phyloP scores from a whole-genome alignment of 2,797 vertebrate species.

The Protonibea diacanthus region DNA sequence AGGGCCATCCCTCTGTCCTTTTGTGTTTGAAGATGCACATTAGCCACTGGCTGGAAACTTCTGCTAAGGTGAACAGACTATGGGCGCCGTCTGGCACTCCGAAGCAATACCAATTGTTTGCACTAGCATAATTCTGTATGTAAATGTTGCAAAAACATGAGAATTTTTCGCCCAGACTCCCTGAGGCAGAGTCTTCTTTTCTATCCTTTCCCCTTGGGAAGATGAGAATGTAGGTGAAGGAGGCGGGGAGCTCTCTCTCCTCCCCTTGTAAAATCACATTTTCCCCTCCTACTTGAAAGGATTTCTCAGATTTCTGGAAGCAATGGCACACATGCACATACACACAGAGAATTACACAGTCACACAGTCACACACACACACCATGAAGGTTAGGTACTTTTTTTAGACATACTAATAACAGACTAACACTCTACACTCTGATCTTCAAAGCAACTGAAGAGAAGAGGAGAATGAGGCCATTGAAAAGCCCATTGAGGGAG shows the following conservation, averaged over 20 bases:
- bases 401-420: constrained; percentile 80
- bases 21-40: constrained; percentile 92
- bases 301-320: constrained; percentile 72
- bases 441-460: constrained; percentile 76
- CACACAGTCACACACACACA: constrained; percentile 32
- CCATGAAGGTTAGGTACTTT: constrained; percentile 69
- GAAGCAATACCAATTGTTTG: constrained; percentile 78
- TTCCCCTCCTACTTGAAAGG: constrained; percentile 74
- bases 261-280: constrained; percentile 66
- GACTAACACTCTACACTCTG: constrained; percentile 72
- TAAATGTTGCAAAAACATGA: constrained; percentile 39
- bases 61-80: constrained; percentile 81
- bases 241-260: constrained; percentile 35
- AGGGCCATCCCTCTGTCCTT: constrained; percentile 73
- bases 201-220: constrained; percentile 30
- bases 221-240: constrained; percentile 54
- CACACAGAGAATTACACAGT: constrained; percentile 14
- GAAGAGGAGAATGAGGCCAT: constrained; percentile 56
- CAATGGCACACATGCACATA: constrained; percentile 31
- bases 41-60: constrained; percentile 87
- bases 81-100: constrained; percentile 79
- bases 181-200: constrained; percentile 13
- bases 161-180: constrained; percentile 9
- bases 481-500: constrained; percentile 59
- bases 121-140: constrained; percentile 57